These are phyloP conservation scores for Drosophila subsilvestris DNA, from an alignment of 2,888 invertebrate genomes.

Conservation along the genomic window DNA sequence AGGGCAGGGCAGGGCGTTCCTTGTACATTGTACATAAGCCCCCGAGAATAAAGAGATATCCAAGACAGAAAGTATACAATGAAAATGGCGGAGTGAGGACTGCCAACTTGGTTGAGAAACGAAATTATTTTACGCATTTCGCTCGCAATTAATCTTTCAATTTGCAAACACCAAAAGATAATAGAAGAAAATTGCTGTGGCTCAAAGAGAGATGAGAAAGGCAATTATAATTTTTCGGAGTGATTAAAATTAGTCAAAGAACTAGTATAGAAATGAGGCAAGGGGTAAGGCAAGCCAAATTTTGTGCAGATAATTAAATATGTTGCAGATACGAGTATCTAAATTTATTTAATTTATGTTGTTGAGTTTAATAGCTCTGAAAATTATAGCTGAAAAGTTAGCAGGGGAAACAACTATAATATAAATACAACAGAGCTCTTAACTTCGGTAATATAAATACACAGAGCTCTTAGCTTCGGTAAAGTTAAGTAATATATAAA, in stretches of 20 bases:
- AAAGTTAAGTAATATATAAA: neutral
- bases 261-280: neutral
- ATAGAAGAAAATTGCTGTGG: constrained; percentile 31
- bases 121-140: constrained; percentile 41
- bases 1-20: constrained; percentile 12
- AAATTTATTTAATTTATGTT: neutral
- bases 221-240: constrained; percentile 3
- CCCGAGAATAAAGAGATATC: constrained; percentile 37
- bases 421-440: too few species aligned
- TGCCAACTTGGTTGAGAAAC: constrained; percentile 14
- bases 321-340: neutral
- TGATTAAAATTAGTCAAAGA: neutral
- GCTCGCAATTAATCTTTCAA: constrained; percentile 43
- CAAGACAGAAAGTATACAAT: constrained; percentile 36
- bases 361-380: neutral
- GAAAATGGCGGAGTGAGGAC: constrained; percentile 26
- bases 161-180: constrained; percentile 34
- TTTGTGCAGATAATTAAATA: neutral
- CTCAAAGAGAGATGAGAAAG: neutral
- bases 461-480: too few species aligned
- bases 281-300: too few species aligned
- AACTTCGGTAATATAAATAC: too few species aligned
- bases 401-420: too few species aligned
- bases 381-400: neutral
- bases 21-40: constrained; percentile 36